Conservation (phyloP, 1,140 invertebrate genomes). For the Luehdorfia chinensis region DNA sequence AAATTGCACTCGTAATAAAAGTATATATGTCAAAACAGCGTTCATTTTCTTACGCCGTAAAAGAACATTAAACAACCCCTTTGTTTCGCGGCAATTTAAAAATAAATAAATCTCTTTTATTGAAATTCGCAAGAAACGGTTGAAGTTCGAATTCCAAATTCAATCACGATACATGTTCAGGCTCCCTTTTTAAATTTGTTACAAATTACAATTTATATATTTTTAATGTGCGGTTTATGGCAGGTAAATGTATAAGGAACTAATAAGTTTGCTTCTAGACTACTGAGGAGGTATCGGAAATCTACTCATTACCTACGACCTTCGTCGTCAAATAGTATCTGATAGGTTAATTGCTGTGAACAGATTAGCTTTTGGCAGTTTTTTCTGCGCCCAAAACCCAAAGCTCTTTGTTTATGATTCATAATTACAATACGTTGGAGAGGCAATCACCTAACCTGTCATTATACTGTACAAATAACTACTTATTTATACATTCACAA, state of each 20-base stretch:
- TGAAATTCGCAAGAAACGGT: slow-evolving; percentile 26
- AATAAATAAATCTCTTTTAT: slow-evolving; percentile 33
- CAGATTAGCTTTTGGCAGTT: slow-evolving; percentile 68
- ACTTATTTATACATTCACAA: slow-evolving; percentile 57
- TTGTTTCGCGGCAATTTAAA: slow-evolving; percentile 43
- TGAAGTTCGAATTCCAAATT: slow-evolving; percentile 25
- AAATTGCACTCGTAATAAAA: slow-evolving; percentile 49
- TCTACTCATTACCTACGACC: slow-evolving; percentile 35
- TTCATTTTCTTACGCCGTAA: slow-evolving; percentile 30
- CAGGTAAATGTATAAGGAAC: no score
- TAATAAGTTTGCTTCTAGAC: no score
- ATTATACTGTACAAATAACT: slow-evolving; percentile 71
- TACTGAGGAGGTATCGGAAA: slow-evolving; percentile 4
- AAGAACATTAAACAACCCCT: slow-evolving; percentile 33
- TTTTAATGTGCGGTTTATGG: no score
- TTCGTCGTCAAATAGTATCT: slow-evolving; percentile 47
- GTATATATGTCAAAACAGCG: slow-evolving; percentile 52
- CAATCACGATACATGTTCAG: slow-evolving; percentile 30
- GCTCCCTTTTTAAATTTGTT: no score
- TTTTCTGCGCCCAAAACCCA: slow-evolving; percentile 41
- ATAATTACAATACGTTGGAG: slow-evolving; percentile 65
- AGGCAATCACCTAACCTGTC: slow-evolving; percentile 65
- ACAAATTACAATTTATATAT: no score
- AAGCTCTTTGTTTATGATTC: slow-evolving; percentile 67
- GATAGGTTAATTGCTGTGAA: slow-evolving; percentile 72